Evolutionary conservation across 2,113 vertebrate genomes (phyloP), one percentile per base, ranked within the genome.

Genomic region (Microcebus griseorufus): DNA sequence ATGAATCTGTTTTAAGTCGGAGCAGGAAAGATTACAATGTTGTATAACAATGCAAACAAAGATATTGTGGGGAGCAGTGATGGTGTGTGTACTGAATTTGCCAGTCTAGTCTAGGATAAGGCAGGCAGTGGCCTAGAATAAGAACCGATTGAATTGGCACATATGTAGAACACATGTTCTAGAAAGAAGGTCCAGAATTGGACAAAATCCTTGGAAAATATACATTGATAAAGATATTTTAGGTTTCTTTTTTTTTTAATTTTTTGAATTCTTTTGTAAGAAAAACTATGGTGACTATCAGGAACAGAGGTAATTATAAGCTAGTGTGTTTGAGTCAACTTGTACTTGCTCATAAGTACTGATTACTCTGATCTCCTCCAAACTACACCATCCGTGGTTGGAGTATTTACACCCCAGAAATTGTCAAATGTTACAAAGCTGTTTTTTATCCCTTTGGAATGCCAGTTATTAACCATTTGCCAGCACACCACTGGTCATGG

Each of bases 71-170:
- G 27, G 12, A 75, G 18, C 22, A 45, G 29, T 11, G 17, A 51
- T 13, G 22, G 5, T 4, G 0, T 11, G 4, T 45, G 22, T 6
- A 11, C 17, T 23, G 5, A 25, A 42, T 62, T 42, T 67, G 13
- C 10, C 34, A 3, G 37, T 51, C 39, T 53, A 12, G 23, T 85
- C 58, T 23, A 80, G 48, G 65, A 6, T 9, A 60, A 12, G 48
- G 18, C 58, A 60, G 22, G 25, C 58, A 80, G 85, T 58, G 42
- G 10, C 4, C 14, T 89, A 37, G 13, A 81, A 45, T 69, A 80
- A 79, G 78, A 45, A 62, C 14, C 9, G 8, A 53, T 42, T 65
- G 27, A 90, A 48, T 0, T 37, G 5, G 5, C 53, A 9, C 18
- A 37, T 53, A 17, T 34, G 1, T 16, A 58, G 14, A 34, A 34